Conservation (phyloP, 2,888 invertebrate genomes). For the Pollenia angustigena region DNA sequence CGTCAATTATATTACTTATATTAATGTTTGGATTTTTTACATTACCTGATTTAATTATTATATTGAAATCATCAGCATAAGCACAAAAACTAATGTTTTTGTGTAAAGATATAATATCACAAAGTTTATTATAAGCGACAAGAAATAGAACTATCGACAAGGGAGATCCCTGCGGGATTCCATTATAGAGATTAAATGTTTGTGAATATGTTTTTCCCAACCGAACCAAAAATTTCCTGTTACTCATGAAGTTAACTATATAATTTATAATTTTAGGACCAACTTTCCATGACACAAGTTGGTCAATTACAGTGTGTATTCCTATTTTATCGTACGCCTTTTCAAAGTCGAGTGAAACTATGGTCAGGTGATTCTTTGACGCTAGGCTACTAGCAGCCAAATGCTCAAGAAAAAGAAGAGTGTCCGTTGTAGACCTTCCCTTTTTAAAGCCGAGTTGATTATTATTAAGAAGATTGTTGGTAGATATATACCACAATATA, state of each 20-base stretch:
- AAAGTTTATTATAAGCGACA: conserved; percentile 57
- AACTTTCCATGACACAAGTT: neutral
- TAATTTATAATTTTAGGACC: no score
- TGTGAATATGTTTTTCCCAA: conserved; percentile 9
- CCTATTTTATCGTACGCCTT: neutral
- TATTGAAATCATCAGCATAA: no score
- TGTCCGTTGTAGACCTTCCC: neutral
- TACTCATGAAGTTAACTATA: neutral
- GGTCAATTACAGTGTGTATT: neutral
- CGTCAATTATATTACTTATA: conserved; percentile 23
- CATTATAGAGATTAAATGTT: neutral
- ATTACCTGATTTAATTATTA: no score
- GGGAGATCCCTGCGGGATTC: no score
- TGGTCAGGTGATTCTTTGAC: neutral
- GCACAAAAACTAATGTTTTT: no score
- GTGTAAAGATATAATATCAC: conserved; percentile 26
- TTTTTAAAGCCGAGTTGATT: neutral
- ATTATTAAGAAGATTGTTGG: no score
- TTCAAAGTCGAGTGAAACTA: neutral
- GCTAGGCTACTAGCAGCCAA: neutral
- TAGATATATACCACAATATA: no score
- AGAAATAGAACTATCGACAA: conserved; percentile 40
- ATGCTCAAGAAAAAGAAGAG: neutral
- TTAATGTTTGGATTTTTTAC: no score
- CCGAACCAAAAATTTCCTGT: conserved; percentile 23